Conservation (phyloP, 2,888 invertebrate genomes). For the Erebia aethiops region DNA sequence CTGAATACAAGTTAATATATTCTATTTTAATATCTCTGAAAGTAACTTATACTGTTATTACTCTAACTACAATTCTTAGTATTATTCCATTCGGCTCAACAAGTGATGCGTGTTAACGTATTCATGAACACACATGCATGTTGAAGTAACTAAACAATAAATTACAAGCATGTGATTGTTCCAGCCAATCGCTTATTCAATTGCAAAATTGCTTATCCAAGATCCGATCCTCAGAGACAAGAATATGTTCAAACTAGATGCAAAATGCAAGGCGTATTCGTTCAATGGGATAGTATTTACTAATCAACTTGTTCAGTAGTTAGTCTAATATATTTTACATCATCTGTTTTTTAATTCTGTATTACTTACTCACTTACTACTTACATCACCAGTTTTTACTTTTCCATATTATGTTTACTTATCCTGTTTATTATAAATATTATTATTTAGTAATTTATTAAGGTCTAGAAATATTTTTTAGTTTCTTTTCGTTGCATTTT, state of each 20-base stretch:
- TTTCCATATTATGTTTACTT: too few relatives aligned
- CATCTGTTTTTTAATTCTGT: not conserved
- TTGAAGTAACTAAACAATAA: constrained; percentile 35
- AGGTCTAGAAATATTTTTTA: too few relatives aligned
- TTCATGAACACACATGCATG: constrained; percentile 36
- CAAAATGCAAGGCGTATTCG: not conserved
- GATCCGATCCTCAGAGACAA: constrained; percentile 39
- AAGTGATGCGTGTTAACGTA: constrained; percentile 31
- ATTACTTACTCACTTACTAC: not conserved
- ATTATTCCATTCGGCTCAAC: constrained; percentile 34
- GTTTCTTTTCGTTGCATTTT: too few relatives aligned
- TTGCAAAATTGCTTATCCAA: constrained; percentile 44
- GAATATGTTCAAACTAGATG: constrained; percentile 13
- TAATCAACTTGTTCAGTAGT: not conserved
- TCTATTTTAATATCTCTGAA: not conserved
- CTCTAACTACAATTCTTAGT: constrained; percentile 20
- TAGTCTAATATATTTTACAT: not conserved
- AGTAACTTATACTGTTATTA: not conserved
- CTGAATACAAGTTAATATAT: too few relatives aligned
- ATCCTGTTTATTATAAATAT: too few relatives aligned
- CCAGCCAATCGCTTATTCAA: constrained; percentile 41
- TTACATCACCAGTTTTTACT: too few relatives aligned
- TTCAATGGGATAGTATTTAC: constrained; percentile 4
- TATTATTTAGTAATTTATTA: too few relatives aligned
- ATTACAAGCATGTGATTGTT: constrained; percentile 41